These are phyloP conservation scores for Polyommatus iphigenia DNA, from an alignment of 2,888 invertebrate species.

Conservation along the genomic window DNA sequence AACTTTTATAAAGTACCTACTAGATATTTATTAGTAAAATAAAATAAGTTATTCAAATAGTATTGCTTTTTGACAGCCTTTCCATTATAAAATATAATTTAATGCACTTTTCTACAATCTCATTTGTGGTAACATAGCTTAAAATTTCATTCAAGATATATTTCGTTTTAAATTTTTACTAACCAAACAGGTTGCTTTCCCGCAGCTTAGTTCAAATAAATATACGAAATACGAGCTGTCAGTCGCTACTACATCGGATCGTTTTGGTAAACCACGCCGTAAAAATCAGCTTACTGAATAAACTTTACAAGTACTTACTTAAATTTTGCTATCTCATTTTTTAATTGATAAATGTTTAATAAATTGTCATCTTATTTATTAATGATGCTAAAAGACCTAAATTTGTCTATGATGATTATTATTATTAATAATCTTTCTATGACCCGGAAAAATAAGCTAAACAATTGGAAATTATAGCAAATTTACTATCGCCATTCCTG, in stretches of 20 bases:
- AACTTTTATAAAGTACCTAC: too few species aligned
- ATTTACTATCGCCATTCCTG: too few species aligned
- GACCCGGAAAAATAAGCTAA: too few species aligned
- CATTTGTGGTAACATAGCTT: background rate
- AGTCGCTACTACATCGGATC: conserved; percentile 35
- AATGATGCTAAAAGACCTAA: background rate
- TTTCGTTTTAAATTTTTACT: conserved; percentile 11
- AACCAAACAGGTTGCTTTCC: conserved; percentile 5
- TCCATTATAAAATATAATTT: too few species aligned
- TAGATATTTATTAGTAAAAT: too few species aligned
- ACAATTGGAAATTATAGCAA: too few species aligned
- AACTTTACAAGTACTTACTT: conserved; percentile 38
- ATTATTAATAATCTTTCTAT: too few species aligned
- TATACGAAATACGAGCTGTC: conserved; percentile 31
- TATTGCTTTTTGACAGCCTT: too few species aligned
- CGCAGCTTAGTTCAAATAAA: conserved; percentile 25
- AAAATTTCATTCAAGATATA: background rate
- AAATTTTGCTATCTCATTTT: conserved; percentile 33
- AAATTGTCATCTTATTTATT: background rate
- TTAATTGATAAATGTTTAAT: background rate
- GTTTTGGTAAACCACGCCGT: conserved; percentile 36
- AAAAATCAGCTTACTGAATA: conserved; percentile 35
- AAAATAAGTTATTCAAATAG: too few species aligned
- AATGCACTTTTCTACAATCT: too few species aligned
- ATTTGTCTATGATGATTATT: too few species aligned